A percentile compares a stretch with the other conserved stretches of the same genome.
Conservation (phyloP, 2,888 invertebrate species). For the Aphodius granarius region DNA sequence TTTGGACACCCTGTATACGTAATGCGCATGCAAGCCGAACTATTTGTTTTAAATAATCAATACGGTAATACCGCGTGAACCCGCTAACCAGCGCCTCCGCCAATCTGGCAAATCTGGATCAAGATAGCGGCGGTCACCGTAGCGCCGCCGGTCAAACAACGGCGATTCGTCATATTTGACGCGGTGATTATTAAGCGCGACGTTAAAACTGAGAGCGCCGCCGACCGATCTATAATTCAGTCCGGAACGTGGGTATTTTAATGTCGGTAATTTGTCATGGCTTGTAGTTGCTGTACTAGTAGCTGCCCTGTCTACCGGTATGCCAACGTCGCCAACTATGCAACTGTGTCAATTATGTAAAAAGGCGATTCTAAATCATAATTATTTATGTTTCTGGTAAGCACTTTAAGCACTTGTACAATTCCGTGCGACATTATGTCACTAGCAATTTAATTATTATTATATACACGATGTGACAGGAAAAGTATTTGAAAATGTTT, state of each 20-base stretch:
- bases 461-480: background rate
- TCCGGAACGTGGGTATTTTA: background rate
- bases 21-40: background rate
- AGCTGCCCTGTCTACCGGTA: constrained; percentile 2
- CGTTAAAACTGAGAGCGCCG: background rate
- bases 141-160: background rate
- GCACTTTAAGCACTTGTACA: background rate
- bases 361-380: constrained; percentile 9
- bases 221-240: background rate
- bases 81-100: background rate
- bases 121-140: background rate
- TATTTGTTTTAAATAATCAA: background rate
- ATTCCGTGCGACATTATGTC: background rate
- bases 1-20: background rate
- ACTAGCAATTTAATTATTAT: background rate
- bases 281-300: background rate
- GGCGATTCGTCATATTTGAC: background rate
- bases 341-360: constrained; percentile 12
- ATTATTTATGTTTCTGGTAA: constrained; percentile 7
- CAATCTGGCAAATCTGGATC: background rate
- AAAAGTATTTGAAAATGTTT: background rate
- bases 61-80: background rate
- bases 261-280: constrained; percentile 5
- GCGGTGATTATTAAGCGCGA: background rate
- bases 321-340: background rate